Evolutionary conservation across 2,888 invertebrate genomes (phyloP), one percentile per base, ranked within the genome.

Genomic region (Ariolimax columbianus): DNA sequence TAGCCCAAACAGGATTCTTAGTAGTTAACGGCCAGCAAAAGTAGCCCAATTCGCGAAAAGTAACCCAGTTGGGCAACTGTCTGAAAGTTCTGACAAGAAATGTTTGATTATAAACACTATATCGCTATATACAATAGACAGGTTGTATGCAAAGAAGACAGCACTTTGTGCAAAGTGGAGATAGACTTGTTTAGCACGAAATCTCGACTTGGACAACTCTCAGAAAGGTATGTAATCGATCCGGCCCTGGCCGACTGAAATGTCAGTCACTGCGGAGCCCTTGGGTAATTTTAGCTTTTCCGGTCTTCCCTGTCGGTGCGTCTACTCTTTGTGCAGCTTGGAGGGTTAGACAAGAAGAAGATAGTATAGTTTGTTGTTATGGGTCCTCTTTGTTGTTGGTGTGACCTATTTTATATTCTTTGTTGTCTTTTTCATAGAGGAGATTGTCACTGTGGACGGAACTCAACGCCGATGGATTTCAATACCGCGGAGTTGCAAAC

Each of bases 211-310:
- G 81, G 72, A 47, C 81, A 40, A 38, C 55, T 70, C 81, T 47
- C 33, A 70, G 59, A 72, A 68, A 81, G 72, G 81, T 72, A 55
- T 23, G 72, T 51, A 72, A 70, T 70, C 70, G 70, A 70, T 72
- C 72, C 19, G 36, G 72, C 23, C 9, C 9, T 51, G 59, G 72
- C 55, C 72, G 72, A 72, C 51, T 9, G 79, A 66, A 47, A 68
- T 43, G 79, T 79, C 79, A 79, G 43, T 79, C 79, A 79, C 43
- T 1, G 47, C 11, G 47, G 79, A 79, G 79, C 68, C 79, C 79
- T 55, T n/a, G 79, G 79, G 79, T 79, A 79, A 79, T 55, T 36
- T 23, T 79, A 79, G 79, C 66, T 43, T 30, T 63, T 36, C 68
- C 36, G 43, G 36, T 19, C 79, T 79, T 68, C 79, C n/a, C 66